Base-by-base conservation (phyloP, 1,140 invertebrate species). In the Tetranychus urticae region DNA sequence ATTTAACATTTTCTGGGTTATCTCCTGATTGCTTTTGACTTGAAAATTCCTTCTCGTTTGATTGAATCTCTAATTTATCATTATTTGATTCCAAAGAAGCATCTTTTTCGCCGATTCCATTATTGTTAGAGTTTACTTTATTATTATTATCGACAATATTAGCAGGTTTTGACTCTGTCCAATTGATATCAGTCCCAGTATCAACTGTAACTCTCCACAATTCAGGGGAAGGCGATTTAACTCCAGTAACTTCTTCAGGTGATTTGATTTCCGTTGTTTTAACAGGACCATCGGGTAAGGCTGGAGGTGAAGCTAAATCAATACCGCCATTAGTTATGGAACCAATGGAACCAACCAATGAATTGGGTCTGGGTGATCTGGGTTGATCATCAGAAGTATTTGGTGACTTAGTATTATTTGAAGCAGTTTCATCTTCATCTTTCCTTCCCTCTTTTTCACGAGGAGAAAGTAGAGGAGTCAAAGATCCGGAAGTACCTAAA, bases 161-260 rank as follows among this genome's bases (percentile, higher is more conserved):
- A 10, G 39, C 39, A 6, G 39, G 39, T 42, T 42, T 42, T 10
- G 39, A 5, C 39, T 67, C 65, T 35, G 65, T 68, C 67, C 67
- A 68, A 36, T 68, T 58, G n/a, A 68, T 35, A 8, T 55, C 56
- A 58, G 61, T 88, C 63, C 86, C 86, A 62, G 86, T 90, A 71
- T 91, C 87, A 65, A 91, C 77, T 56, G 87, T 86, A 61, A 92
- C 87, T 33, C 86, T 90, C 88, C 88, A 92, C 72, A 89, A 89
- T 67, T 90, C 87, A 58, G 86, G 85, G 72, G 88, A 86, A 6
- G 86, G 86, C 10, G 85, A 88, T 57, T 85, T 80, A 80, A 90
- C 85, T 67, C 88, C 81, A 74, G 63, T 72, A 60, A 62, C 66
- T 63, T 89, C 86, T 72, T 91, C 88, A 6, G 88, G 88, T 2